Percentiles rank a stretch among this genome's conserved stretches.
These are phyloP conservation scores for Nomia melanderi DNA, from an alignment of 1,140 invertebrate genomes.

Conservation along the genomic window DNA sequence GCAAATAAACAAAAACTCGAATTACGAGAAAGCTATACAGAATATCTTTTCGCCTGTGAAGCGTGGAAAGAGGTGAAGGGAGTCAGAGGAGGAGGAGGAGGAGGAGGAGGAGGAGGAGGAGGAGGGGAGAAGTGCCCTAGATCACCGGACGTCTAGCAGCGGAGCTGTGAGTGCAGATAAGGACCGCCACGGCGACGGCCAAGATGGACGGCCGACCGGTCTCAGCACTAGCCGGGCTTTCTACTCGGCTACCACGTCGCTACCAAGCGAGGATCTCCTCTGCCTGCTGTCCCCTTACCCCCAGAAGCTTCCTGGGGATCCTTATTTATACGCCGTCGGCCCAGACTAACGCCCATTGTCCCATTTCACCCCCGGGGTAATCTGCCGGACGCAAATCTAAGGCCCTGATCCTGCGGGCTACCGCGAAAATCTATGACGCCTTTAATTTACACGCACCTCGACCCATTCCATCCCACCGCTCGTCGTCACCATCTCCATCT, in stretches of 20 bases:
- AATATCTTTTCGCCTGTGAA: slow-evolving; percentile 27
- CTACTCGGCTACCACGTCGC: slow-evolving; percentile 65
- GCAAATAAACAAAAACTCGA: background rate
- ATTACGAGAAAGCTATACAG: background rate
- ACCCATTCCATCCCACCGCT: slow-evolving; percentile 31
- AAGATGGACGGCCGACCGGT: slow-evolving; percentile 80
- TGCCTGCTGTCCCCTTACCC: slow-evolving; percentile 59
- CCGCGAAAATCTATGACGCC: slow-evolving; percentile 80
- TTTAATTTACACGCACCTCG: slow-evolving; percentile 78
- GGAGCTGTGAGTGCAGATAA: slow-evolving; percentile 81
- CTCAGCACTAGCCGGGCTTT: slow-evolving; percentile 73
- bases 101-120: slow-evolving; percentile 29
- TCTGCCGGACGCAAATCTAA: slow-evolving; percentile 81
- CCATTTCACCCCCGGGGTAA: slow-evolving; percentile 79
- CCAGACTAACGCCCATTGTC: slow-evolving; percentile 81
- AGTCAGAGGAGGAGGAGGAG: slow-evolving; percentile 31
- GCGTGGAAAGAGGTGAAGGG: background rate
- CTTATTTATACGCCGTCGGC: slow-evolving; percentile 81
- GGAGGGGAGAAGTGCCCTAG: slow-evolving; percentile 74
- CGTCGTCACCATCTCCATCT: slow-evolving; percentile 18
- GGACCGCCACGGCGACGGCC: slow-evolving; percentile 80
- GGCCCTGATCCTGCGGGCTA: slow-evolving; percentile 81
- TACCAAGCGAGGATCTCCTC: slow-evolving; percentile 63
- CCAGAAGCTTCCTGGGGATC: slow-evolving; percentile 75
- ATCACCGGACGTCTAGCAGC: slow-evolving; percentile 80